phyloP scores from a whole-genome alignment of 2,888 invertebrate genomes.

The Pammene aurita region DNA sequence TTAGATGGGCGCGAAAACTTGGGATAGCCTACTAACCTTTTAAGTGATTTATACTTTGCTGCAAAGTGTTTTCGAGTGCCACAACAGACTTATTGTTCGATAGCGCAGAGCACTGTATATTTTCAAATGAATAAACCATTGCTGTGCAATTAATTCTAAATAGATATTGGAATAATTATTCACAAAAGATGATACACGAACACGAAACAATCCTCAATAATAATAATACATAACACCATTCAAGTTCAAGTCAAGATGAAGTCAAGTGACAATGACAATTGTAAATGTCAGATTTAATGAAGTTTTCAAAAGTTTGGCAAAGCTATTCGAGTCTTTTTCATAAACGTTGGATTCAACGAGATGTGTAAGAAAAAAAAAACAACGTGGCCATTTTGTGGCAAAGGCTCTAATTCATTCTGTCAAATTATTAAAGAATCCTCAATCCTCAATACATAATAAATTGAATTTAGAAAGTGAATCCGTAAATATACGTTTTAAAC shows the following conservation, averaged over 20 bases:
- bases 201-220: not conserved
- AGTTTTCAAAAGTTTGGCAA: not conserved
- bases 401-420: slow-evolving; percentile 38
- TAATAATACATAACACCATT: not conserved
- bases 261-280: not conserved
- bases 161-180: not conserved
- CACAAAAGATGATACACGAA: not conserved
- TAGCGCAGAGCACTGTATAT: slow-evolving; percentile 44
- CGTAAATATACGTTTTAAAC: not conserved
- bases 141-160: slow-evolving; percentile 11
- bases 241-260: not conserved
- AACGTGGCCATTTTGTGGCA: slow-evolving; percentile 38
- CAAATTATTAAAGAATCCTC: slow-evolving; percentile 1
- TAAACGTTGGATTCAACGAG: not conserved
- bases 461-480: not conserved
- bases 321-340: not conserved
- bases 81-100: slow-evolving; percentile 56
- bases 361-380: slow-evolving; percentile 16
- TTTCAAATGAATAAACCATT: slow-evolving; percentile 44
- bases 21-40: slow-evolving; percentile 28
- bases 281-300: not conserved
- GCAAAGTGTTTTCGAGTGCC: slow-evolving; percentile 59
- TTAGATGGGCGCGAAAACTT: slow-evolving; percentile 17
- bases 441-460: too few relatives aligned
- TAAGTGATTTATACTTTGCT: slow-evolving; percentile 54